Conservation (phyloP, 2,888 invertebrate species). For the Ecdyonurus torrentis region DNA sequence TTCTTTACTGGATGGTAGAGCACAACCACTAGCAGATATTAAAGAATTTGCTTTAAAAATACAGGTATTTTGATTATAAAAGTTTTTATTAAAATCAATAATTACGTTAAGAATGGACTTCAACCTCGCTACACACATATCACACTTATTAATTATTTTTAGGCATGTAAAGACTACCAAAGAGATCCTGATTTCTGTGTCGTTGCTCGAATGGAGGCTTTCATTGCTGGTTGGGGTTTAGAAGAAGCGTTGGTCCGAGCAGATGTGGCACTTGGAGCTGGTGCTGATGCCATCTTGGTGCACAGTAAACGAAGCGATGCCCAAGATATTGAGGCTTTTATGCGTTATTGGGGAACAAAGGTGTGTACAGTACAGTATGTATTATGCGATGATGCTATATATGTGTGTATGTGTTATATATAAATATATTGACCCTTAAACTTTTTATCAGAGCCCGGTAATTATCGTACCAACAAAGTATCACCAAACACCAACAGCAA, state of each 20-base stretch:
- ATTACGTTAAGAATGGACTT: no score
- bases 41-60: slow-evolving; percentile 29
- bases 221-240: slow-evolving; percentile 21
- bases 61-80: slow-evolving; percentile 18
- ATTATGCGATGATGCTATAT: not conserved
- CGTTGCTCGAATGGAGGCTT: slow-evolving; percentile 29
- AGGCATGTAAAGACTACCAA: slow-evolving; percentile 29
- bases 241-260: slow-evolving; percentile 21
- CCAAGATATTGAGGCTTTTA: slow-evolving; percentile 27
- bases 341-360: slow-evolving; percentile 28
- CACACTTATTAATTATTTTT: slow-evolving; percentile 8
- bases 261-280: slow-evolving; percentile 20
- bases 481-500: slow-evolving; percentile 24
- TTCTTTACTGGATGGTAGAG: slow-evolving; percentile 25
- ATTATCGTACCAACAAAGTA: slow-evolving; percentile 30
- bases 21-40: slow-evolving; percentile 26
- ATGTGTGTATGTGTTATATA: not conserved
- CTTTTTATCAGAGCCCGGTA: slow-evolving; percentile 22
- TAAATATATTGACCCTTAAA: not conserved
- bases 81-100: no score
- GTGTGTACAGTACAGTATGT: slow-evolving; percentile 15
- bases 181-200: slow-evolving; percentile 28
- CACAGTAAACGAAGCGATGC: slow-evolving; percentile 27
- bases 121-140: no score
- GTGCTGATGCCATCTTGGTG: slow-evolving; percentile 29